Conservation (phyloP, 37 sponge, comb jelly and placozoan species). For the Bolinopsis microptera region DNA sequence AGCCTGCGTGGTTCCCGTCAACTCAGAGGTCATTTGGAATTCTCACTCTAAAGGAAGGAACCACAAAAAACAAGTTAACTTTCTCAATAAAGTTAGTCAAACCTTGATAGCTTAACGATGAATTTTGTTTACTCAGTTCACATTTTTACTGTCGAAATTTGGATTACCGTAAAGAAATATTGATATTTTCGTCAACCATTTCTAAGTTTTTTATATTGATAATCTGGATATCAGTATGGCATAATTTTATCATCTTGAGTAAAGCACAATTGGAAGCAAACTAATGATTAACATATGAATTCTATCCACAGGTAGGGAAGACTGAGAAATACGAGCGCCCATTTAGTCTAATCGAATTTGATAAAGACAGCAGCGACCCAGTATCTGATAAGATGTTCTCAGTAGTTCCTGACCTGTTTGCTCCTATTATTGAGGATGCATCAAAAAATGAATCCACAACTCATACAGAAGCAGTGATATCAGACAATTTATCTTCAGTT, state of each 20-base stretch:
- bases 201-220: too few species aligned
- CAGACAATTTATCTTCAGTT: not conserved
- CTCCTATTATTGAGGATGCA: not conserved
- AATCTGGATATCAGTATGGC: too few species aligned
- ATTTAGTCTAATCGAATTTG: constrained; percentile 4
- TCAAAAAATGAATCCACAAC: not conserved
- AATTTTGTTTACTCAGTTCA: too few species aligned
- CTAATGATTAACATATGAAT: not conserved
- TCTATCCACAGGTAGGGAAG: not conserved
- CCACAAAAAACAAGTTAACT: not conserved
- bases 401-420: constrained; percentile 42
- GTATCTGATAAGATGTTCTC: constrained; percentile 29
- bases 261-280: too few species aligned
- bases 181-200: too few species aligned
- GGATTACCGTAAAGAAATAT: too few species aligned
- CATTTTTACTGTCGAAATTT: too few species aligned
- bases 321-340: not conserved
- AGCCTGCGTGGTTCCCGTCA: constrained; percentile 30
- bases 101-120: too few species aligned
- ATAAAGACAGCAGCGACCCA: not conserved
- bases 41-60: constrained; percentile 28
- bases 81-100: not conserved
- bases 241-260: too few species aligned
- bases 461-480: not conserved
- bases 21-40: constrained; percentile 37